Conservation (phyloP, 2,797 vertebrate species). For the Okamejei kenojei region DNA sequence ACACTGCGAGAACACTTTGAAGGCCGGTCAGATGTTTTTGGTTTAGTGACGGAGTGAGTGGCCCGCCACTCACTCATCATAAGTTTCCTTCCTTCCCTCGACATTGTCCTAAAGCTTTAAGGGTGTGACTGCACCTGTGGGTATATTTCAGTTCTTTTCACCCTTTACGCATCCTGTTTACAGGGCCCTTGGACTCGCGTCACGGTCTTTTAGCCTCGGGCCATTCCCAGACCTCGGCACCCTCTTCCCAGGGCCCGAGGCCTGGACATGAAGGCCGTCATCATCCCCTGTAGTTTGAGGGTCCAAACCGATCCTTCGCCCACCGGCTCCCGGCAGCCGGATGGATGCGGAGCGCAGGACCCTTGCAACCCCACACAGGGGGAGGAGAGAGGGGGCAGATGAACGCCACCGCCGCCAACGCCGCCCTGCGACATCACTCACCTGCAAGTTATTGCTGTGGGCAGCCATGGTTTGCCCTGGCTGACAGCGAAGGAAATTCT, state of each 20-base stretch:
- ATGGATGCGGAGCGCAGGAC: too few relatives aligned
- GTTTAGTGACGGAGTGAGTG: too few relatives aligned
- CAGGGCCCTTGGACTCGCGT: background rate
- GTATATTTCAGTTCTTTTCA: background rate
- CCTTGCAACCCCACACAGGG: background rate
- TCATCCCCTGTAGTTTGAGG: too few relatives aligned
- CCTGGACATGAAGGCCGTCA: too few relatives aligned
- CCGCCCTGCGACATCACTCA: background rate
- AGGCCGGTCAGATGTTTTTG: too few relatives aligned
- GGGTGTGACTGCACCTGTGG: background rate
- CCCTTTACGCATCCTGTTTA: background rate
- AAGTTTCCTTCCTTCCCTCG: background rate
- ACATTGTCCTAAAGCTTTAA: background rate
- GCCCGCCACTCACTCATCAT: too few relatives aligned
- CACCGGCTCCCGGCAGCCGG: background rate
- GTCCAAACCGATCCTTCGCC: background rate
- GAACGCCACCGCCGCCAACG: background rate
- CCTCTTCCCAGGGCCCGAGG: too few relatives aligned
- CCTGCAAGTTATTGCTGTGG: conserved; percentile 19
- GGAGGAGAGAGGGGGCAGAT: background rate
- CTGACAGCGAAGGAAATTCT: too few relatives aligned
- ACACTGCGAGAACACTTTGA: background rate
- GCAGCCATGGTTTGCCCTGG: background rate
- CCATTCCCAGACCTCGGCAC: too few relatives aligned
- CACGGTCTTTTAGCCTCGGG: background rate